These are phyloP conservation scores for Leptopilina syphax DNA, from an alignment of 2,888 invertebrate genomes.

Conservation along the genomic window DNA sequence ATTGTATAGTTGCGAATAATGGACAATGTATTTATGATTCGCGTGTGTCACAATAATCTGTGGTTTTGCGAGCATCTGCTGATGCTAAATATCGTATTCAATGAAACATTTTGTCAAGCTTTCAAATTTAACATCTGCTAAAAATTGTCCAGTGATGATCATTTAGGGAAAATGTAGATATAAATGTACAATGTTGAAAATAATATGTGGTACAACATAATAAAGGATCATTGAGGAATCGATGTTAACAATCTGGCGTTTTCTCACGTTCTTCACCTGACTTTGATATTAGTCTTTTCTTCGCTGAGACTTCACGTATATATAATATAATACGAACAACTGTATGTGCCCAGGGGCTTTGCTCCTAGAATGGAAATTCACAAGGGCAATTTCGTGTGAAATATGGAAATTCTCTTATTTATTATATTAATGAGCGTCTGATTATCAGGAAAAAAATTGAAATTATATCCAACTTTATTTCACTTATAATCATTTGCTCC, in stretches of 20 bases:
- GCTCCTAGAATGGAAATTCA: conserved; percentile 31
- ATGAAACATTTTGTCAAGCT: background rate
- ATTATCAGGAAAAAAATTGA: background rate
- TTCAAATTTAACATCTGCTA: background rate
- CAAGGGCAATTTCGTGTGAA: conserved; percentile 38
- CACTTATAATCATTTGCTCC: background rate
- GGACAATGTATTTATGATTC: conserved; percentile 11
- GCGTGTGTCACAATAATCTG: conserved; percentile 2
- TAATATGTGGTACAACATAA: background rate
- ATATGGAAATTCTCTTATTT: conserved; percentile 20
- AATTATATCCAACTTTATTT: background rate
- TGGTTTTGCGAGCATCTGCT: conserved; percentile 18
- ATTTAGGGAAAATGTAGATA: too few relatives aligned
- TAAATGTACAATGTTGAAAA: background rate
- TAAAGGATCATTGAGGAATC: conserved; percentile 18
- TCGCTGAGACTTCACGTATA: conserved; percentile 7
- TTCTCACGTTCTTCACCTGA: conserved; percentile 38
- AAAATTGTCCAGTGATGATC: too few relatives aligned
- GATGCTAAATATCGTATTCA: background rate
- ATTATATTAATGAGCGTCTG: background rate
- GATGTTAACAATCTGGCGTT: conserved; percentile 38
- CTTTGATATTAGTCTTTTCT: conserved; percentile 29
- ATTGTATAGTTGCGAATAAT: background rate
- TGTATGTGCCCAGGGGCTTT: conserved; percentile 12
- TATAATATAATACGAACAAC: too few relatives aligned